These are phyloP conservation scores for Sebastes nivosus DNA, from an alignment of 2,797 vertebrate genomes.

Conservation along the genomic window DNA sequence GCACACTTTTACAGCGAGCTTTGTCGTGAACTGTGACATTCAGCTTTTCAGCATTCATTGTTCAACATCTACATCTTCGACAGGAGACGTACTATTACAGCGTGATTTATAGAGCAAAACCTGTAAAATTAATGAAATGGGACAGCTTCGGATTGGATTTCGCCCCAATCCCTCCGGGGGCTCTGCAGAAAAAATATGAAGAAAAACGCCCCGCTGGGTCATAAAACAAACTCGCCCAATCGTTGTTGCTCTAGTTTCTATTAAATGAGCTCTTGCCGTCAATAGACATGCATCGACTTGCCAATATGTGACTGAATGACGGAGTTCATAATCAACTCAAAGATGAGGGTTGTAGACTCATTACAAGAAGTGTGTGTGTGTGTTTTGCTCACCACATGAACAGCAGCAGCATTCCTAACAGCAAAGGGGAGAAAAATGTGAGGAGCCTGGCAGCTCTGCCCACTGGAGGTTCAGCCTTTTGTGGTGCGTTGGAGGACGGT, in stretches of 20 bases:
- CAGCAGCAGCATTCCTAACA: conserved; percentile 78
- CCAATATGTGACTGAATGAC: conserved; percentile 35
- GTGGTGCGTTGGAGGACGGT: conserved; percentile 83
- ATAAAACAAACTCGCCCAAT: conserved; percentile 42
- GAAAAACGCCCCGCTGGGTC: conserved; percentile 11
- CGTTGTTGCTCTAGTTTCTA: conserved; percentile 31
- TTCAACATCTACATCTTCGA: neutral
- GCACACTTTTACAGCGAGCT: neutral
- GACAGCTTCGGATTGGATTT: conserved; percentile 33
- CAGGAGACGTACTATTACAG: neutral
- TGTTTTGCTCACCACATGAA: conserved; percentile 70
- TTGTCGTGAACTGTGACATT: neutral
- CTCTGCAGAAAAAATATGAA: conserved; percentile 23
- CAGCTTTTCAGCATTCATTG: neutral
- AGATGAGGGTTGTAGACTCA: conserved; percentile 15
- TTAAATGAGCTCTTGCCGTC: conserved; percentile 34
- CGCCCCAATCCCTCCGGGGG: conserved; percentile 5
- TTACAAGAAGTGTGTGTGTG: conserved; percentile 1
- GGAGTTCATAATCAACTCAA: conserved; percentile 42
- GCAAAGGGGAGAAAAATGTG: conserved; percentile 71
- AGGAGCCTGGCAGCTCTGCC: conserved; percentile 68
- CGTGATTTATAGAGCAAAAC: conserved; percentile 29
- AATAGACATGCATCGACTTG: conserved; percentile 35
- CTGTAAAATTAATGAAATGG: conserved; percentile 34
- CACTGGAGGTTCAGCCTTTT: conserved; percentile 72